Evolutionary conservation across 2,888 invertebrate species (phyloP), one percentile per base, ranked within the genome.

Genomic region (Isotomurus palustris): DNA sequence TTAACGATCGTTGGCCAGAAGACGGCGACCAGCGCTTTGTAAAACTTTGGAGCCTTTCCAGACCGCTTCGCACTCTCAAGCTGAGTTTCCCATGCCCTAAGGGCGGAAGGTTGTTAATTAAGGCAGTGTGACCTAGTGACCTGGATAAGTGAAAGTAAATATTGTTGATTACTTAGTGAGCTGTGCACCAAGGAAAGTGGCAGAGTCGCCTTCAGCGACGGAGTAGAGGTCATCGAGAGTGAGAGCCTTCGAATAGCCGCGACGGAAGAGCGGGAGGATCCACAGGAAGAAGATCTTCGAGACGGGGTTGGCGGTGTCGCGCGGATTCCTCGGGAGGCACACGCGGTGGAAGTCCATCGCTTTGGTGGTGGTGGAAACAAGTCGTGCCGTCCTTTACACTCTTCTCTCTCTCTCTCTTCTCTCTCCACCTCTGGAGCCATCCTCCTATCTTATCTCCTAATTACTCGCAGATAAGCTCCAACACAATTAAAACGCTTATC

Each of bases 51-150:
- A n/a, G 48, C 36, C n/a, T 38, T 50, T 10, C 58, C 58, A 1
- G 43, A 38, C 1, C 8, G 12, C 24, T 54, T 54, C 0, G 62
- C 48, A 24, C 32, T 56, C 35, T 56, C 43, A 12, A 59, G 24
- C 25, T 62, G 56, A 10, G 38, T 25, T 12, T 59, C 17, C 62
- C 62, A 62, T 44, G 48, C 45, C 22, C 57, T 52, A 28, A 49
- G 41, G 32, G 36, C 25, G 43, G 19, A 41, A n/a, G n/a, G n/a
- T n/a, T 12, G 32, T 32, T 12, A 32, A 32, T 32, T 32, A 32
- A 32, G 8, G 12, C 12, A 8, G 10, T 32, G 12, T 12, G 12
- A 8, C 12, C 12, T 32, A 32, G 12, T 32, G 32, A 12, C 12
- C 12, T 12, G 12, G 8, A 32, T 32, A 32, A 12, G n/a, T n/a